Evolutionary conservation across 2,113 vertebrate genomes (phyloP), one percentile per base, ranked within the genome.

Genomic region (Chelonoidis abingdonii): DNA sequence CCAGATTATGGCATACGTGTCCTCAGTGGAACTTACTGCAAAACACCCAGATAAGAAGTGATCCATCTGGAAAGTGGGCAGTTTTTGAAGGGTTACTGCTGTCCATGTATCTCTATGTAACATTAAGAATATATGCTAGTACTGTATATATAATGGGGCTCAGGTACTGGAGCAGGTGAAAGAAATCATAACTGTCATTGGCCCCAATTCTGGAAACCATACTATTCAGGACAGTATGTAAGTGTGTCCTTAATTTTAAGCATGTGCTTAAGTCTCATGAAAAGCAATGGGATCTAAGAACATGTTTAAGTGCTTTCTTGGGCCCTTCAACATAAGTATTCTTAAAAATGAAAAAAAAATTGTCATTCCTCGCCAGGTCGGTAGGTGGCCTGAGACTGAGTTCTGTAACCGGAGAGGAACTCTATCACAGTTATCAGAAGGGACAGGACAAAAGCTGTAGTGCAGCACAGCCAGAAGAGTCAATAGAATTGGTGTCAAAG

Each of bases 401-500:
- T 5, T 1, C 19, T 0, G 35, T 76, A 24, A 84, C 82, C 2
- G 53, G 44, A 41, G 81, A 3, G 21, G 5, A 91, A 49, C 92
- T 69, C 83, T 53, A 62, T 2, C 22, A 22, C 62, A n/a, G 35
- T 5, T 92, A 96, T 52, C 95, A 90, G 96, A 96, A 95, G 78
- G 56, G 94, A 84, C 4, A 93, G 91, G n/a, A 72, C n/a, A 72
- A 82, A 92, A 96, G 80, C 84, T 83, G 84, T 75, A 83, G 41
- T 76, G 27, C 82, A 94, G 94, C 89, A 95, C 41, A 93, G 81
- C 79, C 95, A 95, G 96, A 86, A 72, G n/a, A 72, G 35, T 49
- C 94, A 96, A 97, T 86, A 79, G 96, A n/a, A 86, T 79, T 1
- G 82, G 62, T 65, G 84, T 95, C 65, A 94, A 92, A 86, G 86